Conservation (phyloP, 1,140 invertebrate species). For the Psix sp. region DNA sequence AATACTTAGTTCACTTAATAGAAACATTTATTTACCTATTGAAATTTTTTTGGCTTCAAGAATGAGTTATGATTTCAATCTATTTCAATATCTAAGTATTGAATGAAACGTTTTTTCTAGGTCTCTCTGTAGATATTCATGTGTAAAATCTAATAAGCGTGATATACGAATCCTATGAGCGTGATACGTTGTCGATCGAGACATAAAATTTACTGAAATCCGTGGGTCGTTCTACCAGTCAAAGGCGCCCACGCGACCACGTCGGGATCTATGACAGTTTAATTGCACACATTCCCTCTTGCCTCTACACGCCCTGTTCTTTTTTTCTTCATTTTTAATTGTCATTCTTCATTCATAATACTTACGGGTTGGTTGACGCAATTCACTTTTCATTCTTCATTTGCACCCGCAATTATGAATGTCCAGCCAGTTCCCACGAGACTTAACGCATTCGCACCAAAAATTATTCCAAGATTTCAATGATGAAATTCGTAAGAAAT, state of each 20-base stretch:
- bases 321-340: slow-evolving; percentile 26
- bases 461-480: too few relatives aligned
- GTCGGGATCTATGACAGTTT: slow-evolving; percentile 45
- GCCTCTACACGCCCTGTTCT: slow-evolving; percentile 29
- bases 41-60: too few relatives aligned
- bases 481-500: too few relatives aligned
- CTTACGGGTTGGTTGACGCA: slow-evolving; percentile 38
- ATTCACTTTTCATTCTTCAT: slow-evolving; percentile 37
- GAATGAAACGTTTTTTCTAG: too few relatives aligned
- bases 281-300: slow-evolving; percentile 48
- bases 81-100: too few relatives aligned
- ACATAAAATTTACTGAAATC: slow-evolving; percentile 19
- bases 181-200: slow-evolving; percentile 30
- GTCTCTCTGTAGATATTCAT: too few relatives aligned
- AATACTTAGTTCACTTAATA: too few relatives aligned
- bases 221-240: slow-evolving; percentile 36
- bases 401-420: slow-evolving; percentile 18
- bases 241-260: slow-evolving; percentile 27
- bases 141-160: too few relatives aligned
- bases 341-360: slow-evolving; percentile 48
- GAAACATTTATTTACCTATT: too few relatives aligned
- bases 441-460: not conserved
- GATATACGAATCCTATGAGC: not conserved
- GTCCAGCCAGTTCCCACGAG: slow-evolving; percentile 16
- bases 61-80: too few relatives aligned